Evolutionary conservation across 1,140 invertebrate genomes (phyloP).

Genomic region (Cydia splendana): DNA sequence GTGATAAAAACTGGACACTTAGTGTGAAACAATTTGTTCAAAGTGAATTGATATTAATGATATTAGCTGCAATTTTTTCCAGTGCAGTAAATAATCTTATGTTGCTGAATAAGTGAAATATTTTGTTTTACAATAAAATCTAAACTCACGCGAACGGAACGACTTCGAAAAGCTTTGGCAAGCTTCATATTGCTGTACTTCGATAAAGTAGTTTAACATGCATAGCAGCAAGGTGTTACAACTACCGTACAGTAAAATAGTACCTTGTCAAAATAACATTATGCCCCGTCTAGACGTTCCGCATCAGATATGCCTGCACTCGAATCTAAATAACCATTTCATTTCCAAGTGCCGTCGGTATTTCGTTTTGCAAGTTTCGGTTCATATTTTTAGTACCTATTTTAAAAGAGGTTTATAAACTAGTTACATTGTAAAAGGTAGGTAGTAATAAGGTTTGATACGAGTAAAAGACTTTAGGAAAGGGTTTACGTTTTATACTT

Average conservation of each 20-base stretch:
- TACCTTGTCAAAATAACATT: conserved; percentile 4
- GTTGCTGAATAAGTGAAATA: not conserved
- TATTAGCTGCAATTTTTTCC: too few relatives aligned
- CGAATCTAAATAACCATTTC: not conserved
- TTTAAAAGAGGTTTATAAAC: not conserved
- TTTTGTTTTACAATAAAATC: not conserved
- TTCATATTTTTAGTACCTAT: not conserved
- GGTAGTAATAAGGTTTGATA: too few relatives aligned
- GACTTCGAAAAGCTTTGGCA: not conserved
- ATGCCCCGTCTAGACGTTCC: not conserved
- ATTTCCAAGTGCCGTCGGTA: conserved; percentile 1
- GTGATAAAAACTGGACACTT: too few relatives aligned
- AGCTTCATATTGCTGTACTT: not conserved
- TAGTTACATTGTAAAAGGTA: not conserved
- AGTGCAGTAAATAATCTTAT: too few relatives aligned
- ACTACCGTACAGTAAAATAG: not conserved
- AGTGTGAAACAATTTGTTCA: too few relatives aligned
- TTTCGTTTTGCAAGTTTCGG: not conserved
- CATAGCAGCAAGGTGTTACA: not conserved
- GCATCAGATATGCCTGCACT: not conserved
- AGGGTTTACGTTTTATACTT: too few relatives aligned
- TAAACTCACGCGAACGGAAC: not conserved
- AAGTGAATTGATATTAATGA: too few relatives aligned
- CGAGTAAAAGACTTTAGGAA: too few relatives aligned
- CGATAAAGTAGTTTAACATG: conserved; percentile 2